Base-by-base conservation (phyloP, 1,140 invertebrate species). In the Drosophila athabasca region DNA sequence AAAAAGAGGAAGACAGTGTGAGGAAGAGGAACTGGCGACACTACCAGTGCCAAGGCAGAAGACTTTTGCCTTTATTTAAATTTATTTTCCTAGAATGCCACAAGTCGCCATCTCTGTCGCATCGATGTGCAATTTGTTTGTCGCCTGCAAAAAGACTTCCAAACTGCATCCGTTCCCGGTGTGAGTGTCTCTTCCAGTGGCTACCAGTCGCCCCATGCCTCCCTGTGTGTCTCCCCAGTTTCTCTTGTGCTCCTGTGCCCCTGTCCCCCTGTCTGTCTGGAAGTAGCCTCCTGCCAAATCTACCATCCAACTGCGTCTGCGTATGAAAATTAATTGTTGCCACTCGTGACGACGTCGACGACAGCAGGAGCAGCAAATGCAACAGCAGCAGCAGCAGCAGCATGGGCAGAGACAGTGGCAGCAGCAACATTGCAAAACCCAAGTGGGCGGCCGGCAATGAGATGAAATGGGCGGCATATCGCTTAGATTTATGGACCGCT, bases 301-400 rank as follows among this genome's bases (percentile, higher is more conserved):
- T 15, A 53, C 48, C 60, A 55, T 39, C 69, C 75, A 68, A 64
- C 80, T 84, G 80, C 79, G 72, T 82, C 75, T 83, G 82, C 83
- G 83, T 88, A 88, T 88, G 79, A 88, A 88, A 88, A 88, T 88
- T 88, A 88, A 88, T 88, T 88, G 83, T 87, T 83, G 83, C 79
- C 83, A 88, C 79, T 88, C 83, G 83, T 88, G 83, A 88, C 83
- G 76, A 73, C 69, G 82, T 51, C 53, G 35, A 57, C 68, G 55
- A 60, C 67, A 52, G 59, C 62, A 46, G 22, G 26, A 24, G 43
- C 43, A 61, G 50, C 59, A 48, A 65, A 39, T 26, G 46, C 26
- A 41, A 64, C 48, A 44, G 65, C 44, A 44, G n/a, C 43, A 39
- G 59, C 46, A 66, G 58, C 22, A 35, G 2, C 58, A 41, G 35